Conservation (phyloP, 2,797 vertebrate genomes). For the Synanceia verrucosa region DNA sequence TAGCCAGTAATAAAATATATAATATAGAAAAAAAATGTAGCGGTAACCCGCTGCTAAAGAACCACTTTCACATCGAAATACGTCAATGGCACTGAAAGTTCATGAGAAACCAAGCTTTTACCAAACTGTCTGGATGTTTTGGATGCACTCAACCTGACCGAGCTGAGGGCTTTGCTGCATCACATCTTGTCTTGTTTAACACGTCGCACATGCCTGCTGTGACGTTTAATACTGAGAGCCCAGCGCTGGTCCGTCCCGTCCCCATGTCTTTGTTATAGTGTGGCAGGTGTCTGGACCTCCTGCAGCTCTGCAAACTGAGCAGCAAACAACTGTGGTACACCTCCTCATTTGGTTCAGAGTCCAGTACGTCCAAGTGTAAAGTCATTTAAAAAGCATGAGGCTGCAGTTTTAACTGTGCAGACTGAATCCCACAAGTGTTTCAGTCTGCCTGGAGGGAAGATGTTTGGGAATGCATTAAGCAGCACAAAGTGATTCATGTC, state of each 20-base stretch:
- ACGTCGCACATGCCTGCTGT: slow-evolving; percentile 3
- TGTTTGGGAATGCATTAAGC: slow-evolving; percentile 43
- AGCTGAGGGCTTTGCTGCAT: not conserved
- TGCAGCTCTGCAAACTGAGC: slow-evolving; percentile 2
- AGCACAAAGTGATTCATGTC: slow-evolving; percentile 14
- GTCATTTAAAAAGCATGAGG: not conserved
- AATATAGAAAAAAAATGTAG: not conserved
- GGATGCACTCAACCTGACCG: not conserved
- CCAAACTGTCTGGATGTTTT: not conserved
- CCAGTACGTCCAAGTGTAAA: not conserved
- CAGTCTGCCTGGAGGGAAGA: not conserved
- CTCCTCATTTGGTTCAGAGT: slow-evolving; percentile 16
- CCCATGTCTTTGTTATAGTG: slow-evolving; percentile 37
- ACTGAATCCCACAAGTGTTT: not conserved
- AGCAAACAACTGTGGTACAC: slow-evolving; percentile 9
- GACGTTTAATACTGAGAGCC: not conserved
- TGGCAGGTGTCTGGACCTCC: slow-evolving; percentile 29
- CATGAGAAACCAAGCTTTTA: not conserved
- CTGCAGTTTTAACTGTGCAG: not conserved
- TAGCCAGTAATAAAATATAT: not conserved
- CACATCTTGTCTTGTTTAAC: not conserved
- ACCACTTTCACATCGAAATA: no score
- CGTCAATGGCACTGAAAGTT: no score
- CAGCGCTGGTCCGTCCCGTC: not conserved
- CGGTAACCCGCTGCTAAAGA: no score